phyloP scores from a whole-genome alignment of 53 echinoderm and acorn worm genomes.

The Apostichopus leukothele region DNA sequence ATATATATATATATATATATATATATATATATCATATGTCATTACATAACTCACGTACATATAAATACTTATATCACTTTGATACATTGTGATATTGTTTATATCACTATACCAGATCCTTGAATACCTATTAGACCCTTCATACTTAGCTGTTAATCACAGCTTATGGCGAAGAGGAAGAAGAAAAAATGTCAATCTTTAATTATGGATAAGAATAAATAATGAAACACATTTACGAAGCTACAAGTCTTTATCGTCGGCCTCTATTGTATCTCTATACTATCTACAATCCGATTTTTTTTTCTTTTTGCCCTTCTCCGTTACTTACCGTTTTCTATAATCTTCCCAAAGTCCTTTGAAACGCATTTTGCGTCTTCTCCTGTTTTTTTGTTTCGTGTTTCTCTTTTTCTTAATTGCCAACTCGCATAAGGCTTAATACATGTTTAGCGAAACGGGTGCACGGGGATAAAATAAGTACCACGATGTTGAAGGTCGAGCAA shows the following conservation, averaged over 20 bases:
- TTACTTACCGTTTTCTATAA: not conserved
- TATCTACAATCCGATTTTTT: not conserved
- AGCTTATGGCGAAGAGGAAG: not conserved
- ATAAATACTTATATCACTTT: not conserved
- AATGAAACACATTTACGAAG: conserved; percentile 36
- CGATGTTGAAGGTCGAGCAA: not conserved
- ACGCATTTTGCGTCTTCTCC: not conserved
- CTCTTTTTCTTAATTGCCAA: conserved; percentile 28
- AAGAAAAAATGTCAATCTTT: not conserved
- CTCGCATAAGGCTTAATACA: conserved; percentile 36
- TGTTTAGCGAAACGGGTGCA: conserved; percentile 14
- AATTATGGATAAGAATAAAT: conserved; percentile 36
- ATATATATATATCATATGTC: too few relatives aligned
- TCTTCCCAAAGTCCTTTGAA: conserved; percentile 13
- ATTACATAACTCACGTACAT: not conserved
- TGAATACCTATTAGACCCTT: not conserved
- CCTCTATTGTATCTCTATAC: not conserved
- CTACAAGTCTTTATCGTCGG: conserved; percentile 2
- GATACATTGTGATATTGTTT: too few relatives aligned
- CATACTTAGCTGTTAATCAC: conserved; percentile 14
- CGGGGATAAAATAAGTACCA: conserved; percentile 24
- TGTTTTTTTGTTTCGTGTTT: not conserved
- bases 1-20: too few relatives aligned
- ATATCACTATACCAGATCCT: not conserved
- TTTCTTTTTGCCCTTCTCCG: not conserved